Base-by-base conservation (phyloP, 2,888 invertebrate species). In the Amphipyra berbera region DNA sequence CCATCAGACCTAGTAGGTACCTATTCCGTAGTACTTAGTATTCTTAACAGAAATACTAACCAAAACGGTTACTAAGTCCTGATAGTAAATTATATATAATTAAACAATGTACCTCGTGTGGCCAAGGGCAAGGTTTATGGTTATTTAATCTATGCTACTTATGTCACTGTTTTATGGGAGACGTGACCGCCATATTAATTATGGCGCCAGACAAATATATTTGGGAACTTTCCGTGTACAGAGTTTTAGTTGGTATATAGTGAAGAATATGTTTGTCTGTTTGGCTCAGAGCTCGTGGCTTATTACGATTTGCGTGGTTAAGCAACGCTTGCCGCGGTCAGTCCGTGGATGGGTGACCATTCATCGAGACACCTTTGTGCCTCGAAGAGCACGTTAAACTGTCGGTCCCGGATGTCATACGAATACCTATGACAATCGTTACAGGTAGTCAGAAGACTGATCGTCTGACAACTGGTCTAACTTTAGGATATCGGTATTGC, bases 61-160 rank as follows among this genome's bases (percentile, higher is more conserved):
- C 70, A 68, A 78, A 61, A 44, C 35, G 68, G 61, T 37, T 13
- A n/a, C 21, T 14, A 21, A 27, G 30, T 9, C 33, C 33, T 15
- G 47, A 58, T 52, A 75, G 42, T 78, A 78, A 68, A 80, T 80
- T 73, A 68, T 64, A 53, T 61, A 74, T 59, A 79, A 72, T 65
- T 72, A 61, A 76, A 67, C 46, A 48, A 63, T 60, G 60, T 59
- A 61, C 46, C 40, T 37, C 33, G 52, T 49, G 41, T 60, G 44
- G 78, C 47, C 88, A 91, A 90, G 89, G 91, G 81, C 88, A 76
- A 58, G 63, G 83, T 90, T 90, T 88, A 91, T 85, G 79, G 82
- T 64, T 76, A 83, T 86, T 84, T 88, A 90, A 89, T 88, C 86
- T 85, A 86, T 85, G 83, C 84, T 68, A 72, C 80, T 81, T 75